Conservation (phyloP, 2,113 vertebrate species). For the Todiramphus chloris region DNA sequence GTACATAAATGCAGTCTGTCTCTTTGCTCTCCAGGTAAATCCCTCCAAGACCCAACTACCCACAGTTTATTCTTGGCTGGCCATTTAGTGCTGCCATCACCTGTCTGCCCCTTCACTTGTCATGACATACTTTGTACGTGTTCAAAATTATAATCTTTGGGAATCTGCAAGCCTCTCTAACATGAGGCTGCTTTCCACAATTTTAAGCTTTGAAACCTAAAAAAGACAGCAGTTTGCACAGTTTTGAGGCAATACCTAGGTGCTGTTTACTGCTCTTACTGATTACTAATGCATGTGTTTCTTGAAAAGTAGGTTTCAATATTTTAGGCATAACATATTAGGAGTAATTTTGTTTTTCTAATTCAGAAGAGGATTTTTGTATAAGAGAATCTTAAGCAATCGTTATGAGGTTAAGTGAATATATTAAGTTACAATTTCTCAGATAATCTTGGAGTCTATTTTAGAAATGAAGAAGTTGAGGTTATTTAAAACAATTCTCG, state of each 20-base stretch:
- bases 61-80: not conserved
- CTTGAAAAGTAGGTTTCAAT: not conserved
- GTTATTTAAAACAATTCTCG: not conserved
- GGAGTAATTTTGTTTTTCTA: not conserved
- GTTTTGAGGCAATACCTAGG: not conserved
- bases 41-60: not conserved
- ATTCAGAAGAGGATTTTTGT: not conserved
- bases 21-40: not conserved
- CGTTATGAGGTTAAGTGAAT: not conserved
- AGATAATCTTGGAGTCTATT: not conserved
- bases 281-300: not conserved
- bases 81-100: not conserved
- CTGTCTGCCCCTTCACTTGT: not conserved
- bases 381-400: not conserved
- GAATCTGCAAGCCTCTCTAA: not conserved
- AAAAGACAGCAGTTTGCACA: not conserved
- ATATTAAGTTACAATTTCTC: not conserved
- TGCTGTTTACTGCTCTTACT: not conserved
- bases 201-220: not conserved
- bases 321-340: not conserved
- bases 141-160: not conserved
- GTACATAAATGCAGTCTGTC: not conserved
- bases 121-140: rapidly evolving
- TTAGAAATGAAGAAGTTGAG: not conserved
- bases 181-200: not conserved